Base-by-base conservation (phyloP, 2,797 vertebrate species). In the Ctenosaura bakeri region DNA sequence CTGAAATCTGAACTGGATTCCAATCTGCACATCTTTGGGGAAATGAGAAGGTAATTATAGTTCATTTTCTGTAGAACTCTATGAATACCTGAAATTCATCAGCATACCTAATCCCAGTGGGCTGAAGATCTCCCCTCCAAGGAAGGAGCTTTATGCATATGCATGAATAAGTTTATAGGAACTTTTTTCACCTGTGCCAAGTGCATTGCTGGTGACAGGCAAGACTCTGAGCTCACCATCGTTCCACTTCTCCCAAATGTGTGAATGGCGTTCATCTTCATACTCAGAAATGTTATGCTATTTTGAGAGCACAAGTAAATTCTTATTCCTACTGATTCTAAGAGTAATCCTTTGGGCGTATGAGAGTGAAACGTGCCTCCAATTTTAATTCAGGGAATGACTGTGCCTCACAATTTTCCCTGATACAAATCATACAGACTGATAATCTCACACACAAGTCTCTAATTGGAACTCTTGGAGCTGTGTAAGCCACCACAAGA, bases 381-480 rank as follows among this genome's bases (percentile, higher is more conserved):
- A 42, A 56, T 82, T 82, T 83, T 46, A 73, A 74, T 69, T 69
- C n/a, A 66, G 16, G 38, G 1, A 46, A 71, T 56, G 35, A 80
- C 4, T 82, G 22, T 71, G 69, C 8, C 79, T 42, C 50, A 82
- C 79, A 82, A 71, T 29, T 79, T 26, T 88, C 35, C 42, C 8
- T 59, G 22, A 52, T 32, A 74, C 2, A 73, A 82, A 46, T 89
- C 69, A 46, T 66, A 64, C 1, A n/a, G 64, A 38, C 18, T 86
- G 77, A 62, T 56, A 83, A 54, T 46, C 16, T 35, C 8, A 1
- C 26, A 73, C 86, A 24, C 66, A 54, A 88, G 59, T 64, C 35
- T 54, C 69, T 54, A 69, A 71, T 81, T 90, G 84, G 88, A 92
- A 92, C 62, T 7, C 35, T 50, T 24, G 8, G 77, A n/a, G 73